Conservation (phyloP, 1,140 invertebrate genomes). For the Melipona quadrifasciata region DNA sequence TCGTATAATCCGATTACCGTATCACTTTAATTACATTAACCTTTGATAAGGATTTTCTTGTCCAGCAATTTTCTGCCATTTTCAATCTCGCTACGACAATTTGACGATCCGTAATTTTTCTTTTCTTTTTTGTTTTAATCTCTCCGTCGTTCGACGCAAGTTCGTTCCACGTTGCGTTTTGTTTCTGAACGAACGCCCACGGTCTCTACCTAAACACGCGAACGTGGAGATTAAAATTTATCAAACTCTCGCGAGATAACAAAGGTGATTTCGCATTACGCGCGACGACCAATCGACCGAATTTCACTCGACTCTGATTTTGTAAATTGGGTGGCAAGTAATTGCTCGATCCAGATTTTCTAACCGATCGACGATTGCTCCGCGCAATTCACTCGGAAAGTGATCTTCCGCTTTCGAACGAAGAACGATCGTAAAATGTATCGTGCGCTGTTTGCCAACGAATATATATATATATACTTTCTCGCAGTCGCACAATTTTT, state of each 20-base stretch:
- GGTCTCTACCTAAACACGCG: neutral
- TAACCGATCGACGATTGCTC: neutral
- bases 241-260: neutral
- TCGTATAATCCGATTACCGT: conserved; percentile 14
- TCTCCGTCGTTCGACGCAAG: neutral
- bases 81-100: neutral
- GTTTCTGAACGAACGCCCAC: too few relatives aligned
- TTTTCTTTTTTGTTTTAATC: neutral
- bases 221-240: neutral
- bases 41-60: neutral
- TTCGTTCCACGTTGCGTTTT: too few relatives aligned
- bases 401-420: too few relatives aligned
- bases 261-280: neutral
- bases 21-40: conserved; percentile 11
- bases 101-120: neutral
- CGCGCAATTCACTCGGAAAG: too few relatives aligned
- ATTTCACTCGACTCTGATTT: neutral
- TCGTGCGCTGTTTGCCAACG: too few relatives aligned
- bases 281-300: neutral
- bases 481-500: too few relatives aligned
- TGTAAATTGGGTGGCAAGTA: neutral
- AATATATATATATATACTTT: too few relatives aligned
- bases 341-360: neutral
- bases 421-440: too few relatives aligned
- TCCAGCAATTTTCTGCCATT: neutral